Conservation (phyloP, 2,888 invertebrate genomes). For the Rhamnusium bicolor region DNA sequence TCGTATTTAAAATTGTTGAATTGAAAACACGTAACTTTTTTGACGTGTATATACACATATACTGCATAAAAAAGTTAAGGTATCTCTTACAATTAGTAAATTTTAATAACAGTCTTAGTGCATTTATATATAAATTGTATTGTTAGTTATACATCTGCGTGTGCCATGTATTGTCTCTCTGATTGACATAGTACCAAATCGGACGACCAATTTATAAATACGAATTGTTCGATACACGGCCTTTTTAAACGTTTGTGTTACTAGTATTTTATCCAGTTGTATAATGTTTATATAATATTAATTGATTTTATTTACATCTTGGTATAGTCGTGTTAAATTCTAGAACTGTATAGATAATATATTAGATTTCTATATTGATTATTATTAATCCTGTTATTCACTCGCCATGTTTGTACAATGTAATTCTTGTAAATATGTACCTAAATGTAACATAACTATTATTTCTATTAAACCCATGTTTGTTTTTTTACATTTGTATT, state of each 20-base stretch:
- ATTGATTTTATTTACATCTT: slow-evolving; percentile 51
- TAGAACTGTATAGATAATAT: slow-evolving; percentile 36
- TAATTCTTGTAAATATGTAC: slow-evolving; percentile 68
- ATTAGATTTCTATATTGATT: slow-evolving; percentile 31
- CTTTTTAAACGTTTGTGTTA: slow-evolving; percentile 37
- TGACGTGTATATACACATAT: neutral
- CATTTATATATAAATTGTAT: neutral
- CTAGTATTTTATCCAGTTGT: slow-evolving; percentile 33
- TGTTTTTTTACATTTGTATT: slow-evolving; percentile 62
- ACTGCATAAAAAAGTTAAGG: neutral
- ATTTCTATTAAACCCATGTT: slow-evolving; percentile 68
- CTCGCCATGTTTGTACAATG: slow-evolving; percentile 66
- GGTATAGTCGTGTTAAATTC: slow-evolving; percentile 42
- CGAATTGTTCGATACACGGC: slow-evolving; percentile 46
- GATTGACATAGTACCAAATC: slow-evolving; percentile 37
- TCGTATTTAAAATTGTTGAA: neutral
- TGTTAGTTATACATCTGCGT: neutral
- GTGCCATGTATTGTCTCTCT: slow-evolving; percentile 28
- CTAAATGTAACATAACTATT: slow-evolving; percentile 67
- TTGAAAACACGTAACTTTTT: neutral
- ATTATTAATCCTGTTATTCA: slow-evolving; percentile 43
- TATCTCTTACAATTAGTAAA: neutral
- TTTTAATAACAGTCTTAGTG: neutral
- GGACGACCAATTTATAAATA: slow-evolving; percentile 47
- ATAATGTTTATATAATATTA: slow-evolving; percentile 37